These are phyloP conservation scores for Campoletis sonorensis DNA, from an alignment of 1,140 invertebrate genomes.

Conservation along the genomic window DNA sequence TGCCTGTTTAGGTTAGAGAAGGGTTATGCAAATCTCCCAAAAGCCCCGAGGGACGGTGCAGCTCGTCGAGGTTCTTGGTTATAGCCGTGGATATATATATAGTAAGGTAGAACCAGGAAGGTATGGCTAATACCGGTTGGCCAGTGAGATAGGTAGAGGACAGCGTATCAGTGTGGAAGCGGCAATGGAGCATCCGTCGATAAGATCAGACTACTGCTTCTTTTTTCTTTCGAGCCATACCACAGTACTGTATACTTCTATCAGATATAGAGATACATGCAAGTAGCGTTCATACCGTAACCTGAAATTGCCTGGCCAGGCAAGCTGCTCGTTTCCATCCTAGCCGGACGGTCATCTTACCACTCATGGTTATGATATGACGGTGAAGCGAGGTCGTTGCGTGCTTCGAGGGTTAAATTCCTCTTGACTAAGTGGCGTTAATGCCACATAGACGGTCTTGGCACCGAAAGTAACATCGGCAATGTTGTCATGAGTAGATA, in stretches of 20 bases:
- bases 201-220: conserved; percentile 40
- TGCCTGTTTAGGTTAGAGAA: conserved; percentile 34
- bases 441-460: not conserved
- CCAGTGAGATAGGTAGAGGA: conserved; percentile 18
- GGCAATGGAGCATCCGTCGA: conserved; percentile 44
- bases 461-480: conserved; percentile 6
- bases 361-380: conserved; percentile 43
- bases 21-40: conserved; percentile 43
- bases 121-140: conserved; percentile 33
- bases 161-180: conserved; percentile 35
- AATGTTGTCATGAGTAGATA: not conserved
- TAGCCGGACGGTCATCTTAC: conserved; percentile 20
- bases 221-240: conserved; percentile 32
- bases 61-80: conserved; percentile 22
- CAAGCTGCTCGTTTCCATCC: conserved; percentile 43
- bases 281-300: conserved; percentile 26
- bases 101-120: not conserved
- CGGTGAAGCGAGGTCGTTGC: conserved; percentile 23
- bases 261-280: not conserved
- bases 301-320: conserved; percentile 48
- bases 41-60: conserved; percentile 41
- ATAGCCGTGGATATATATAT: conserved; percentile 15
- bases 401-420: conserved; percentile 21
- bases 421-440: not conserved
- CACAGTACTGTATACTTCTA: not conserved